These are phyloP conservation scores for Loris lydekkerianus DNA, from an alignment of 2,797 vertebrate species.

Conservation along the genomic window DNA sequence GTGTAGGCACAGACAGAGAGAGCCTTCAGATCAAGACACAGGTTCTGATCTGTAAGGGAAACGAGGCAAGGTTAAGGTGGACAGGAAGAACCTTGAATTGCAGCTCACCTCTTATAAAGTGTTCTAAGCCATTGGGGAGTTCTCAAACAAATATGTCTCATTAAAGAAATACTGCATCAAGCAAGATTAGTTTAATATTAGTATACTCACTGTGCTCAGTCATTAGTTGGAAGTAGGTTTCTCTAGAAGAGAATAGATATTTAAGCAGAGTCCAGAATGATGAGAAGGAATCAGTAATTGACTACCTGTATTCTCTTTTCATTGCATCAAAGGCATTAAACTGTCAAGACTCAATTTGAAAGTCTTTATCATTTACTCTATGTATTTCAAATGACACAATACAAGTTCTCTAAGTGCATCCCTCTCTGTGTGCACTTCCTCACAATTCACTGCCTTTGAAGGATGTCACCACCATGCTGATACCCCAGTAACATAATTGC, in stretches of 20 bases:
- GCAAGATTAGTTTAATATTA: not conserved
- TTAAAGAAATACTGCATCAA: not conserved
- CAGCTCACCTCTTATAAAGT: not conserved
- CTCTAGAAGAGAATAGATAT: not conserved
- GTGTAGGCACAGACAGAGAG: not conserved
- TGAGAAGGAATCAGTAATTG: not conserved
- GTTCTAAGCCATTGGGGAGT: not conserved
- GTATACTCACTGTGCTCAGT: not conserved
- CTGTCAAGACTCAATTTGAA: not conserved
- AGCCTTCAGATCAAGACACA: not conserved
- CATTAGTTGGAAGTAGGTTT: not conserved
- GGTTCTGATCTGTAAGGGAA: not conserved
- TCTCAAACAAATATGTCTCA: not conserved
- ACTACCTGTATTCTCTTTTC: not conserved
- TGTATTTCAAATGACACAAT: not conserved
- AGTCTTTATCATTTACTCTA: not conserved
- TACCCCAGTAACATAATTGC: not conserved
- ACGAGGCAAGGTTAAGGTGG: not conserved
- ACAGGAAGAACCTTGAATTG: not conserved
- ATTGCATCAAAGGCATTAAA: not conserved
- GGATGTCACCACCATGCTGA: not conserved
- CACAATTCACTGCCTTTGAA: not conserved
- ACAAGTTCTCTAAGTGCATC: not conserved
- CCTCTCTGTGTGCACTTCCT: not conserved
- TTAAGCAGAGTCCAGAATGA: not conserved